Base-by-base conservation (phyloP, 2,888 invertebrate genomes). In the Tachina lurida region DNA sequence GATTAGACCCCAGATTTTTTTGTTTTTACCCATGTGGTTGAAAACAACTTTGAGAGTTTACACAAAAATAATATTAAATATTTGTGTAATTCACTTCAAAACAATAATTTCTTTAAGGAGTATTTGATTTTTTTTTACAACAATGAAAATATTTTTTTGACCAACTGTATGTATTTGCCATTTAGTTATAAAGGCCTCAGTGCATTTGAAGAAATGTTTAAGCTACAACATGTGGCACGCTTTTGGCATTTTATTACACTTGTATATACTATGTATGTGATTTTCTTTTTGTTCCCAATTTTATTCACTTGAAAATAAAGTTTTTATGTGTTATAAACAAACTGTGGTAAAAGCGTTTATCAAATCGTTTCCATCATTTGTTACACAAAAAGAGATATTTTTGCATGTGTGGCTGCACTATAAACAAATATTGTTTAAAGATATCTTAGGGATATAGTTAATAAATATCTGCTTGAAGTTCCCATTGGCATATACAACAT, bases 171-270 rank as follows among this genome's bases (percentile, higher is more conserved):
- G 39, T 65, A 15, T 68, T 76, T 56, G 49, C 10, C 12, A 41
- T 13, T 49, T 10, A 19, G 78, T 65, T 78, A 47, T 15, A 52
- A 68, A 73, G 10, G 70, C 82, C 54, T 71, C 77, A 67, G 52
- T 85, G 82, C 56, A 75, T 78, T 82, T 79, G 12, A 70, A 78
- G 19, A 75, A 67, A 45, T 75, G 75, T 85, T 65, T 60, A 76
- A 82, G 79, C 81, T 79, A 60, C 47, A 87, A 84, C 86, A 87
- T 87, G 65, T 87, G 87, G 87, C 87, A 86, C 79, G 84, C 86
- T 87, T 86, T 87, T 86, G 84, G 84, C 84, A 84, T 86, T 84
- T 87, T 87, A 86, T 87, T 84, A 75, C 86, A 82, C 82, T 81
- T 86, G 73, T 79, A 70, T 49, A 0, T 77, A 7, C n/a, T 47